Evolutionary conservation across 2,888 invertebrate species (phyloP), one percentile per base, ranked within the genome.

Genomic region (Rhabditophanes sp.): DNA sequence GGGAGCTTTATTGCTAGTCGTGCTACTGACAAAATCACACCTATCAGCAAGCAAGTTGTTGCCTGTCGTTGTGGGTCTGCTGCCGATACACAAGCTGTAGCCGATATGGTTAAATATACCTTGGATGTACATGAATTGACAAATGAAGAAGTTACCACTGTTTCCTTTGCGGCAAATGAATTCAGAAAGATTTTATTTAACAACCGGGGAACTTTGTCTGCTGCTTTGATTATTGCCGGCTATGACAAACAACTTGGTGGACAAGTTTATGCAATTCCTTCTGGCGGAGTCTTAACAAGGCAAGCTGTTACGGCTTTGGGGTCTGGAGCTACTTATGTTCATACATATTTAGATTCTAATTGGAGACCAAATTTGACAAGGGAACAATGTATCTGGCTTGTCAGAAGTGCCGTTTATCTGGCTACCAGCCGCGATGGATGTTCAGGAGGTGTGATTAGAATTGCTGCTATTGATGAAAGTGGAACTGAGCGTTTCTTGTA

Each of bases 21-120:
- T 61, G 83, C 83, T 18, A 80, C 88, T 0, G 88, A 99, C 69
- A 99, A 99, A 68, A 71, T 99, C 48, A 90, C 90, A 0, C 78
- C 75, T 65, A 77, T 96, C 36, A 84, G 87, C 0, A 85, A 96
- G 60, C 75, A 79, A 48, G 87, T 99, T 56, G 93, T 87, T 67
- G 88, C 87, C 67, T 90, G 90, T 66, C 80, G 96, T 29, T 88
- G 90, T 33, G 96, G 96, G 1, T 82, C 85, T 2, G 82, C 93
- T 9, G 88, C 96, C 9, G 96, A 99, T 67, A 96, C 96, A 1
- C 93, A 96, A 69, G 90, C 93, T 3, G 81, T 99, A 51, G 78
- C 88, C 28, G 88, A 88, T 66, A 81, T 90, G 67, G 90, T 90
- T 9, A 75, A 78, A 12, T 93, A 90, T 66, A 83, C 88, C 54